A percentile compares a stretch with the other conserved stretches of the same genome.
These are phyloP conservation scores for Tanaodytes sp. DNA, from an alignment of 2,888 invertebrate genomes.

Conservation along the genomic window DNA sequence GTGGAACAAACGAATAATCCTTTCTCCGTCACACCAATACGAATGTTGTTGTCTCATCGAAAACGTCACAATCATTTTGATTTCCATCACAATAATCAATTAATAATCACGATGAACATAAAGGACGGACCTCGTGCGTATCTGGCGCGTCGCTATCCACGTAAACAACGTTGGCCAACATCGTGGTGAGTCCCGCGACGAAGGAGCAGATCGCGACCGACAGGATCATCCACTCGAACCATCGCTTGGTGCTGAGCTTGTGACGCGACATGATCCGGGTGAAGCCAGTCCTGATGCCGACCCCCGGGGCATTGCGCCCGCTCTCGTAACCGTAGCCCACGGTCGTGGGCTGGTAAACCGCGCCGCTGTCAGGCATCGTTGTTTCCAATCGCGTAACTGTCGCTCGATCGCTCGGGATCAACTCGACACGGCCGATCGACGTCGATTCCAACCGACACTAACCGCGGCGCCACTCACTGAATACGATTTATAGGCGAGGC, in stretches of 20 bases:
- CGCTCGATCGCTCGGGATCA: too few relatives aligned
- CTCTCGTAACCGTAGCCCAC: slow-evolving; percentile 70
- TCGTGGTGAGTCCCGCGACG: slow-evolving; percentile 66
- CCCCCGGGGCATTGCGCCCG: slow-evolving; percentile 63
- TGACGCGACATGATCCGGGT: slow-evolving; percentile 69
- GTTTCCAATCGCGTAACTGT: slow-evolving; percentile 6
- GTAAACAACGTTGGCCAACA: slow-evolving; percentile 65
- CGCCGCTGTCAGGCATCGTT: slow-evolving; percentile 70
- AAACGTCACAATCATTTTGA: too few relatives aligned
- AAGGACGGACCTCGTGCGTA: slow-evolving; percentile 46
- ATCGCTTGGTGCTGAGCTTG: slow-evolving; percentile 68
- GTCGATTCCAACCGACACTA: slow-evolving; percentile 20
- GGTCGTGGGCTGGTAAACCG: slow-evolving; percentile 71
- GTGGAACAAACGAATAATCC: too few relatives aligned
- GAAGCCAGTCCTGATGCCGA: slow-evolving; percentile 64
- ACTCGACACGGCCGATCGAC: slow-evolving; percentile 1
- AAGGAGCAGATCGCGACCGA: slow-evolving; percentile 67
- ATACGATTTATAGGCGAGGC: slow-evolving; percentile 42
- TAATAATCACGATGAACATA: too few relatives aligned
- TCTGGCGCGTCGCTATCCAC: slow-evolving; percentile 44
- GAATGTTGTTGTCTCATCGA: too few relatives aligned
- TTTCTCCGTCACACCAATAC: too few relatives aligned
- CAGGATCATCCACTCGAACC: slow-evolving; percentile 69
- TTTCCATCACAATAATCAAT: too few relatives aligned
- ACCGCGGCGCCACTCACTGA: slow-evolving; percentile 14